phyloP scores from a whole-genome alignment of 2,797 vertebrate genomes.

The Darevskia mixta region DNA sequence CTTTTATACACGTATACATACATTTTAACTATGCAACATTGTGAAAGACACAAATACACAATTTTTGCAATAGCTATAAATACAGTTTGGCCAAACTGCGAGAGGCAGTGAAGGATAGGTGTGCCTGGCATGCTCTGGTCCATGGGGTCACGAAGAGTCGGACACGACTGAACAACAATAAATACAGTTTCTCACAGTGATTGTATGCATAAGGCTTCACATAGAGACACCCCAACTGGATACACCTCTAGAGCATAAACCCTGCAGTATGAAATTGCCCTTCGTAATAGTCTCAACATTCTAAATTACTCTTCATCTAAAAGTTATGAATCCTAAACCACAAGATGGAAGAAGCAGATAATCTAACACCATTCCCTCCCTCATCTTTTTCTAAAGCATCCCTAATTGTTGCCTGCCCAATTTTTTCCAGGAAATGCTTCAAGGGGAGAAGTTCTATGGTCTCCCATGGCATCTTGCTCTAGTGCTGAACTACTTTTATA shows the following conservation, averaged over 20 bases:
- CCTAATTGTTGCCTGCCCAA: neutral
- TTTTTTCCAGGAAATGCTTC: neutral
- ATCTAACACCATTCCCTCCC: neutral
- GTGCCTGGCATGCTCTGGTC: no score
- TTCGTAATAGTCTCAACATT: neutral
- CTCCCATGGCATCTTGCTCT: neutral
- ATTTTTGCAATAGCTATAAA: neutral
- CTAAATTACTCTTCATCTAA: neutral
- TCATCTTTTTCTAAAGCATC: slow-evolving; percentile 11
- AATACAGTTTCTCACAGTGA: neutral
- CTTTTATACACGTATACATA: neutral
- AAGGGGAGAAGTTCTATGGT: neutral
- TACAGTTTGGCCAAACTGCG: no score
- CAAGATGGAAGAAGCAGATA: neutral
- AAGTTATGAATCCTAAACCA: neutral
- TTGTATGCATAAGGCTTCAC: neutral
- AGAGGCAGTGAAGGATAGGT: no score
- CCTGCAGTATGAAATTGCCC: neutral
- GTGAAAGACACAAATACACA: neutral
- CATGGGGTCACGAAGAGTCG: no score
- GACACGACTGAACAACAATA: no score
- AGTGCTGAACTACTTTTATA: neutral
- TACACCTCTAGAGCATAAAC: neutral
- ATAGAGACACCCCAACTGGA: neutral
- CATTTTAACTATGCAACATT: no score